Evolutionary conservation across 1,140 invertebrate species (phyloP), one percentile per base, ranked within the genome.

Genomic region (Eriocheir sinensis): DNA sequence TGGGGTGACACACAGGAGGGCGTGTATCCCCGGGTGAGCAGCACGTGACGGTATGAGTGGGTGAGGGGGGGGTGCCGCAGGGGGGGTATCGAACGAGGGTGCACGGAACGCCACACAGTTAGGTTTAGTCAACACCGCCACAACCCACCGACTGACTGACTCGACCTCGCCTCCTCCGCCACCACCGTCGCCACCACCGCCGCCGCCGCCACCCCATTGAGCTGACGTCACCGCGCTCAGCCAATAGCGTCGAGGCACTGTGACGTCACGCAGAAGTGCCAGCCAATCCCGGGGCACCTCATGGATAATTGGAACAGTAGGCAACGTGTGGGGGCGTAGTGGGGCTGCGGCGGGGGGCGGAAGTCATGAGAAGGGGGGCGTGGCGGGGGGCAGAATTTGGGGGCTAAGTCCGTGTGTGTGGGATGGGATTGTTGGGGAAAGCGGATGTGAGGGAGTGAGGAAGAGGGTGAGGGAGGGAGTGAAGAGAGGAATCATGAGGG

Each of bases 261-360:
- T 72, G 60, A 72, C 60, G 60, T 72, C 60, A 72, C 60, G 21
- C 60, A 72, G 12, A 9, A 72, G 60, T 72, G 60, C 60, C 60
- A 72, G 9, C 60, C 60, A 72, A 72, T 72, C 60, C 27, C 60
- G n/a, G 60, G 12, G 60, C 27, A 72, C 60, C 60, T 72, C 60
- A 72, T 72, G 60, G 60, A 72, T 72, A 72, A 72, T 72, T n/a
- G 60, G 6, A n/a, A n/a, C 44, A 48, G 44, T 48, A 48, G 44
- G 44, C 60, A 72, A 72, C 60, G 60, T 72, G 60, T 72, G 60
- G 27, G 60, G 60, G 60, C n/a, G n/a, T n/a, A n/a, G n/a, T n/a
- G 44, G 15, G 44, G 44, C 4, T 8, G 44, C 4, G 44, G 44
- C 4, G 44, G 44, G 15, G 44, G 15, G 0, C 60, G 60, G 60